phyloP scores from a whole-genome alignment of 2,888 invertebrate genomes.

The Pterostichus madidus region DNA sequence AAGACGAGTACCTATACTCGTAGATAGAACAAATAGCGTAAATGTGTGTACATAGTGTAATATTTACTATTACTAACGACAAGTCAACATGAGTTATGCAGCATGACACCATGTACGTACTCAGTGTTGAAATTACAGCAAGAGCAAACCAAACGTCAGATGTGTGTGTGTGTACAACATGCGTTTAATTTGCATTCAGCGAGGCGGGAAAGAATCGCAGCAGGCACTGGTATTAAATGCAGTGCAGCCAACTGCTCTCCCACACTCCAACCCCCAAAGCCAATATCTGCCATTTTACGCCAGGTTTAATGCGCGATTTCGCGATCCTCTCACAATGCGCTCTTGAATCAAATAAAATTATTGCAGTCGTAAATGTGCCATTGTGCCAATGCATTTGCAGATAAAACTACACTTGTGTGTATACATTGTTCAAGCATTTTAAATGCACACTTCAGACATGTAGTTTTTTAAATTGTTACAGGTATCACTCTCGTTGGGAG shows the following conservation, averaged over 20 bases:
- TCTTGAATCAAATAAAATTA: slow-evolving; percentile 47
- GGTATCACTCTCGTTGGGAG: too few species aligned
- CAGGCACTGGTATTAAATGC: background rate
- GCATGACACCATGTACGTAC: background rate
- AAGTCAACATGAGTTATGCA: slow-evolving; percentile 35
- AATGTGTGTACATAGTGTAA: background rate
- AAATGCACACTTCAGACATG: background rate
- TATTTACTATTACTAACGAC: slow-evolving; percentile 34
- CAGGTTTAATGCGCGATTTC: slow-evolving; percentile 17
- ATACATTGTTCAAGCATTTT: slow-evolving; percentile 21
- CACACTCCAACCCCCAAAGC: slow-evolving; percentile 2
- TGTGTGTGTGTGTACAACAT: slow-evolving; percentile 23
- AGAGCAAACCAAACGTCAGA: slow-evolving; percentile 43
- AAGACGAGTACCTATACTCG: too few species aligned
- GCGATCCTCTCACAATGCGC: slow-evolving; percentile 17
- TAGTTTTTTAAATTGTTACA: too few species aligned
- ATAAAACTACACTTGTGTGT: slow-evolving; percentile 17
- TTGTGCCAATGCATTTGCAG: slow-evolving; percentile 3
- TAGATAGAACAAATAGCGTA: background rate
- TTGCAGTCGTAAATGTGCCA: slow-evolving; percentile 42
- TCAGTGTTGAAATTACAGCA: background rate
- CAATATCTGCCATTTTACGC: slow-evolving; percentile 49
- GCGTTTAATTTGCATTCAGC: slow-evolving; percentile 29
- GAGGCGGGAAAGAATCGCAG: background rate
- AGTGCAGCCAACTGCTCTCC: slow-evolving; percentile 7